These are phyloP conservation scores for Melanotaenia maccullochi DNA, from an alignment of 2,797 vertebrate genomes.

Conservation along the genomic window DNA sequence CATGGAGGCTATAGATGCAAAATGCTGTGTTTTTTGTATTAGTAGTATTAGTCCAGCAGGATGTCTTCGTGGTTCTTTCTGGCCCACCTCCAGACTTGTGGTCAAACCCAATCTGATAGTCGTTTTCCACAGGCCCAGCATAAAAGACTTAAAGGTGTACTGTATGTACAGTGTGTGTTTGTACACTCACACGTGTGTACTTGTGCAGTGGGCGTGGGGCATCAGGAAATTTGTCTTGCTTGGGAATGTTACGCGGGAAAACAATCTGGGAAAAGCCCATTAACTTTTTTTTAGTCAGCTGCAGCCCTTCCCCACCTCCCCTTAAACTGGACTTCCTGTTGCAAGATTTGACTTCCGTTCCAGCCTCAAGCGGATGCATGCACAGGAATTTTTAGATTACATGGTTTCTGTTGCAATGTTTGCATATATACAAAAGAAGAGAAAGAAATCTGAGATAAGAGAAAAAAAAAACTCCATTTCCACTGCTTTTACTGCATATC, in stretches of 20 bases:
- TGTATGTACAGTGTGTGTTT: slow-evolving; percentile 28
- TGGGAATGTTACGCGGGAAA: slow-evolving; percentile 76
- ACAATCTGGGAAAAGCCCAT: slow-evolving; percentile 69
- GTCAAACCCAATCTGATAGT: slow-evolving; percentile 20
- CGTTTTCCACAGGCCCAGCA: slow-evolving; percentile 47
- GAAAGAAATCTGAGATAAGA: neutral
- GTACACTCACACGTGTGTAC: slow-evolving; percentile 20
- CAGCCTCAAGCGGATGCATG: slow-evolving; percentile 34
- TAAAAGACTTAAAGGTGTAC: slow-evolving; percentile 35
- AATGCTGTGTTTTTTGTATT: neutral
- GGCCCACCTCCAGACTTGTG: slow-evolving; percentile 16
- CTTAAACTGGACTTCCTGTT: slow-evolving; percentile 71
- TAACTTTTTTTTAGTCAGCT: slow-evolving; percentile 41
- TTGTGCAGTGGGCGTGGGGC: slow-evolving; percentile 48
- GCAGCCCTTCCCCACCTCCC: slow-evolving; percentile 50
- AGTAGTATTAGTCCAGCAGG: slow-evolving; percentile 6
- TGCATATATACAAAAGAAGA: slow-evolving; percentile 47
- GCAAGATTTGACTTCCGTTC: slow-evolving; percentile 46
- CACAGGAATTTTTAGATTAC: slow-evolving; percentile 42
- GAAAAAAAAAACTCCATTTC: neutral
- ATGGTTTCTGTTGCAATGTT: slow-evolving; percentile 19
- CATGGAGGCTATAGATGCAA: slow-evolving; percentile 8
- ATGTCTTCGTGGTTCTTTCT: slow-evolving; percentile 31
- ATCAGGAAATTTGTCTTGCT: slow-evolving; percentile 75
- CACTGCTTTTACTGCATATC: neutral